Conservation (phyloP, 2,797 vertebrate genomes). For the Kryptopterus vitreolus region DNA sequence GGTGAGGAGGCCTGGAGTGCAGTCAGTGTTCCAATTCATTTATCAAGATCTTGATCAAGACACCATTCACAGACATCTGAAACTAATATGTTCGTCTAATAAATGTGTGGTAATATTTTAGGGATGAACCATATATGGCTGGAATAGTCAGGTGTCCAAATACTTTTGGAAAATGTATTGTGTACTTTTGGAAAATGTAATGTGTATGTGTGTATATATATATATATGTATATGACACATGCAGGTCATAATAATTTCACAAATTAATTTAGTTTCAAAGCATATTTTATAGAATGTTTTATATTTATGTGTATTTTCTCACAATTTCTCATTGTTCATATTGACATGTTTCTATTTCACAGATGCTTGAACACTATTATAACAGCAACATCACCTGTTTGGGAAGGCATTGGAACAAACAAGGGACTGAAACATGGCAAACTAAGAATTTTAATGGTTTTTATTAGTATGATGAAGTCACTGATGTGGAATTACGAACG, state of each 20-base stretch:
- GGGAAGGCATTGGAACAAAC: constrained; percentile 33
- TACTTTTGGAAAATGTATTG: not conserved
- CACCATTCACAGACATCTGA: too few relatives aligned
- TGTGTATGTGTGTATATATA: too few relatives aligned
- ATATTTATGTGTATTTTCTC: not conserved
- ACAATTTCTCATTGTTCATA: not conserved
- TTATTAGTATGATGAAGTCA: not conserved
- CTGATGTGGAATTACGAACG: constrained; percentile 15
- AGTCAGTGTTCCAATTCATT: too few relatives aligned
- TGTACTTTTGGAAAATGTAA: not conserved
- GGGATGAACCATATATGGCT: too few relatives aligned
- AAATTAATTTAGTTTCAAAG: too few relatives aligned
- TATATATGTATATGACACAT: too few relatives aligned
- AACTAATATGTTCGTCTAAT: too few relatives aligned
- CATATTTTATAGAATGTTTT: not conserved
- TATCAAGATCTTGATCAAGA: too few relatives aligned
- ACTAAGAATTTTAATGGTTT: constrained; percentile 13
- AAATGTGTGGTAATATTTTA: too few relatives aligned
- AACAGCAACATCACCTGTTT: constrained; percentile 35
- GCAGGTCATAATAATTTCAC: too few relatives aligned
- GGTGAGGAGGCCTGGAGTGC: too few relatives aligned
- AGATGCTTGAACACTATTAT: constrained; percentile 67
- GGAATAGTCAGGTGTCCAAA: too few relatives aligned
- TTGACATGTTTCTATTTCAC: constrained; percentile 40
- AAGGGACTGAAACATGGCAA: constrained; percentile 49